Evolutionary conservation across 2,888 invertebrate species (phyloP).

Genomic region (Synergus laeviventris): DNA sequence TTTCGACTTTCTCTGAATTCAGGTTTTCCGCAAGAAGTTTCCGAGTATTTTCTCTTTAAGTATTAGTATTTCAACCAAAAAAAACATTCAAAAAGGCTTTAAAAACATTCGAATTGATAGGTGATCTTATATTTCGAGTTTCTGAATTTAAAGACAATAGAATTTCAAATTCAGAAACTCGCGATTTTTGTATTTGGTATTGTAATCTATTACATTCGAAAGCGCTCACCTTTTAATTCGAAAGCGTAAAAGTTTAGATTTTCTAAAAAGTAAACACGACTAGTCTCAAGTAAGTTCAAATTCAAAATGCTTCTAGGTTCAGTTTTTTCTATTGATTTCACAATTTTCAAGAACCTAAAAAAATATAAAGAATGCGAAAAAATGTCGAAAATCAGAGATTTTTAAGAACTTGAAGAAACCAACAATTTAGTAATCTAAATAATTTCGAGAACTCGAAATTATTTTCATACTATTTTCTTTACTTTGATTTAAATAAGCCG

Average conservation of each 20-base stretch:
- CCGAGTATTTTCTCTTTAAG: background rate
- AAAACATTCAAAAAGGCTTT: background rate
- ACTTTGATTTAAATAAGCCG: too few relatives aligned
- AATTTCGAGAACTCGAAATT: too few relatives aligned
- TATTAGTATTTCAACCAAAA: background rate
- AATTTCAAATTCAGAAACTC: too few relatives aligned
- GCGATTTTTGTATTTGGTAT: background rate
- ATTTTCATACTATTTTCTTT: too few relatives aligned
- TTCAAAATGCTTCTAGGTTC: too few relatives aligned
- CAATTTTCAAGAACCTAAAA: too few relatives aligned
- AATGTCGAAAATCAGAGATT: too few relatives aligned
- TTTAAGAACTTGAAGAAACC: too few relatives aligned
- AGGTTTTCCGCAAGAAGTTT: constrained; percentile 17
- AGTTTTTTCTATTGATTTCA: too few relatives aligned
- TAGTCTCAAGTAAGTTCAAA: too few relatives aligned
- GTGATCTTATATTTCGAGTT: background rate
- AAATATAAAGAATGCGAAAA: too few relatives aligned
- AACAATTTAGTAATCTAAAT: too few relatives aligned
- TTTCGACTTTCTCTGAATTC: constrained; percentile 1
- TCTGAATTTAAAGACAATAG: background rate
- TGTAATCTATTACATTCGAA: constrained; percentile 1
- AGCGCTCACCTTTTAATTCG: background rate
- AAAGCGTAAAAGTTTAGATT: background rate
- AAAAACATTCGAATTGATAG: background rate
- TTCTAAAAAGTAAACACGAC: background rate